A percentile compares a stretch with the other conserved stretches of the same genome.
phyloP scores from a whole-genome alignment of 2,113 vertebrate species.

The Mormoops blainvillei region DNA sequence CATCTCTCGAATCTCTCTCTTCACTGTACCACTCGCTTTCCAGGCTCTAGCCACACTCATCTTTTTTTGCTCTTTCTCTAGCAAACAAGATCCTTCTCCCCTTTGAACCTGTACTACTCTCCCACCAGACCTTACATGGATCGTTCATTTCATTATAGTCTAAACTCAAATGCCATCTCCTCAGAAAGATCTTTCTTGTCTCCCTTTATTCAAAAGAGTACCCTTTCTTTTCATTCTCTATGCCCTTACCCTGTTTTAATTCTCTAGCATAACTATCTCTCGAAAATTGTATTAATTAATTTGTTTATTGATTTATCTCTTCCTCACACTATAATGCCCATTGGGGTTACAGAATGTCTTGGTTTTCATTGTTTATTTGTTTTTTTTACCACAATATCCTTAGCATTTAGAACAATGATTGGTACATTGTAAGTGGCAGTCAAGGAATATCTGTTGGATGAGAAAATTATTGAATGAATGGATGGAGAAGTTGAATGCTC shows the following conservation, averaged over 20 bases:
- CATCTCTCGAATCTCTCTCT: background rate
- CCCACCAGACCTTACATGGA: background rate
- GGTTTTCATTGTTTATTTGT: background rate
- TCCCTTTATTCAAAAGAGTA: background rate
- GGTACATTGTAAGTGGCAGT: background rate
- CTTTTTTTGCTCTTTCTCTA: background rate
- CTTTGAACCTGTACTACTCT: background rate
- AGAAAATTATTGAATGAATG: background rate
- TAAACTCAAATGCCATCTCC: background rate
- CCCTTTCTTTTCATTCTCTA: background rate
- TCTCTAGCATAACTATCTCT: background rate
- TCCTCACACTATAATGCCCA: background rate
- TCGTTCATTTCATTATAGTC: background rate
- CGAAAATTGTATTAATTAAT: background rate
- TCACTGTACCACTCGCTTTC: background rate
- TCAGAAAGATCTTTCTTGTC: background rate
- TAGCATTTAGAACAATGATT: background rate
- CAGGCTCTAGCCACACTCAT: background rate
- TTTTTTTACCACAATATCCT: background rate
- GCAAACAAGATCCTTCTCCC: background rate
- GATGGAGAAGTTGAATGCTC: background rate
- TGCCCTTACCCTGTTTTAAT: background rate
- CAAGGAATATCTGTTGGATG: background rate
- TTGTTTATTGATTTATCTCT: background rate
- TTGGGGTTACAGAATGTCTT: background rate